phyloP scores from a whole-genome alignment of 2,113 vertebrate genomes.

The Channa argus region DNA sequence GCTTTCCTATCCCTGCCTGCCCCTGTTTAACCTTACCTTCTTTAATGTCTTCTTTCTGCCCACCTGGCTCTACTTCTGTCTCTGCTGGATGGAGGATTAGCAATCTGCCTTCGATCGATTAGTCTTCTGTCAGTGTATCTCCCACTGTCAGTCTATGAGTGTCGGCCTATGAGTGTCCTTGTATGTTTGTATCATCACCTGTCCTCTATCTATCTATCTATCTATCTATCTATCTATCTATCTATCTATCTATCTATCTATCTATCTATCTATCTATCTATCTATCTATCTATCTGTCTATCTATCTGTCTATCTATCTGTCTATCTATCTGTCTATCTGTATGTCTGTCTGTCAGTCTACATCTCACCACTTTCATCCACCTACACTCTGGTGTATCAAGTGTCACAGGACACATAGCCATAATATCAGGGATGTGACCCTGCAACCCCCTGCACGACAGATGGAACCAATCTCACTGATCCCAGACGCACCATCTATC shows the following conservation, averaged over 20 bases:
- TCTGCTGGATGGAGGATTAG: conserved; percentile 37
- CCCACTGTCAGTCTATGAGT: conserved; percentile 15
- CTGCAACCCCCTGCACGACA: conserved; percentile 64
- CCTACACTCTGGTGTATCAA: conserved; percentile 56
- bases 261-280: neutral
- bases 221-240: conserved; percentile 2
- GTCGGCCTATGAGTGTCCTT: conserved; percentile 7
- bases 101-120: conserved; percentile 57
- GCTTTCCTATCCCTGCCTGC: conserved; percentile 32
- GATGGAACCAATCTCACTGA: conserved; percentile 75
- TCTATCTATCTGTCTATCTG: no score
- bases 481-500: conserved; percentile 67
- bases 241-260: no score
- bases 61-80: conserved; percentile 21
- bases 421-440: conserved; percentile 73
- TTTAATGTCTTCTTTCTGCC: conserved; percentile 24
- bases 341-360: conserved; percentile 13
- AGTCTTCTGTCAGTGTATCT: conserved; percentile 37
- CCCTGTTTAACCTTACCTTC: conserved; percentile 38
- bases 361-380: conserved; percentile 44
- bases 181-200: conserved; percentile 23
- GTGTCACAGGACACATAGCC: conserved; percentile 60
- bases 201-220: conserved; percentile 23
- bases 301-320: no score
- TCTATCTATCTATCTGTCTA: conserved; percentile 24